Conservation (phyloP, 2,888 invertebrate genomes). For the Cantharis nigra region DNA sequence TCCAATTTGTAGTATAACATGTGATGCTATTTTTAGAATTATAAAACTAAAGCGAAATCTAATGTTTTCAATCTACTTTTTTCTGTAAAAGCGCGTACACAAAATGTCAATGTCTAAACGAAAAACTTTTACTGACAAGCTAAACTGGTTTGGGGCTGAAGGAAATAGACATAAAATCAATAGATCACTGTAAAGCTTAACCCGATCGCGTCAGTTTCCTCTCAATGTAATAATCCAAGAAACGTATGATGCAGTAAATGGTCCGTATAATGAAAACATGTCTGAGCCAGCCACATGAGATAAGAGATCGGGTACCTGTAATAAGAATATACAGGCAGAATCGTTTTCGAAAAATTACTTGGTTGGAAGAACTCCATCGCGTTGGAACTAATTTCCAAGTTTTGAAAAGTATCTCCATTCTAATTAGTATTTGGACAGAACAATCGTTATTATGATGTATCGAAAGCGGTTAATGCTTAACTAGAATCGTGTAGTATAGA, state of each 20-base stretch:
- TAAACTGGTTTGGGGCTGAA: conserved; percentile 3
- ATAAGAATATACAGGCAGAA: neutral
- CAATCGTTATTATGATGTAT: conserved; percentile 31
- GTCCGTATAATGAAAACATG: conserved; percentile 19
- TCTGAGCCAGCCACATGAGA: neutral
- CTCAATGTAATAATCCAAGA: conserved; percentile 25
- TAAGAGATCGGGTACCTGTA: neutral
- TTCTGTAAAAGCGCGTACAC: neutral
- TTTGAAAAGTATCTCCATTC: conserved; percentile 19
- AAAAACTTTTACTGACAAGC: conserved; percentile 8
- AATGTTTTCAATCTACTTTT: conserved; percentile 1
- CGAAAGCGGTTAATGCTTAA: conserved; percentile 29
- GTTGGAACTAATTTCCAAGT: neutral
- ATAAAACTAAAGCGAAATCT: neutral
- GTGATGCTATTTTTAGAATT: neutral
- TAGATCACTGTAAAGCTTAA: conserved; percentile 6
- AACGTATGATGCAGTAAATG: conserved; percentile 22
- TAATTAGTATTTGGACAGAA: conserved; percentile 31
- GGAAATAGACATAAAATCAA: conserved; percentile 17
- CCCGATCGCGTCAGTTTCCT: conserved; percentile 19
- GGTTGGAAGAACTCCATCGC: neutral
- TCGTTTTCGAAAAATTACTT: neutral
- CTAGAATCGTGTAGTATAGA: conserved; percentile 33
- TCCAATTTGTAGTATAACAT: neutral
- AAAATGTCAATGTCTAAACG: conserved; percentile 6